A percentile compares a stretch with the other conserved stretches of the same genome.
These are phyloP conservation scores for Lagopus leucura DNA, from an alignment of 2,113 vertebrate genomes.

Conservation along the genomic window DNA sequence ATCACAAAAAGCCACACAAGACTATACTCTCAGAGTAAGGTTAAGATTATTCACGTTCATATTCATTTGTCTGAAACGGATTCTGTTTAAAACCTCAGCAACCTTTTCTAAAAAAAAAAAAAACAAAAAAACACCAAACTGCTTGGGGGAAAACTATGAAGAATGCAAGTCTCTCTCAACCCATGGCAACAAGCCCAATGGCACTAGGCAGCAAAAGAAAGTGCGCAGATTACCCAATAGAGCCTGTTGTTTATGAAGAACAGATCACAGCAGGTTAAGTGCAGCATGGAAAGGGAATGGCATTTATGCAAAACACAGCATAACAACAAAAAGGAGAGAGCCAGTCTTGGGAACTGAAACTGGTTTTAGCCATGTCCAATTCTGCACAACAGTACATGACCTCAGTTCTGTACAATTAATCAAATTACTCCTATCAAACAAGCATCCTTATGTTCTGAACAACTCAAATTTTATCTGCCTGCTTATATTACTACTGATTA, in stretches of 20 bases:
- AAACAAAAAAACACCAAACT: neutral
- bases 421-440: constrained; percentile 1
- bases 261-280: constrained; percentile 72
- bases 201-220: constrained; percentile 60
- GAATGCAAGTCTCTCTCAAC: constrained; percentile 53
- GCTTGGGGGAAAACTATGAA: constrained; percentile 40
- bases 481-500: neutral
- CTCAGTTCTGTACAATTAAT: neutral
- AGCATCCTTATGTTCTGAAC: constrained; percentile 4
- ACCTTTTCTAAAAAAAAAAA: constrained; percentile 18
- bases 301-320: constrained; percentile 63
- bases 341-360: constrained; percentile 18
- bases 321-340: constrained; percentile 20
- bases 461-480: neutral
- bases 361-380: neutral
- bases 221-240: constrained; percentile 51
- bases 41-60: constrained; percentile 20
- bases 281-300: constrained; percentile 47
- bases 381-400: neutral
- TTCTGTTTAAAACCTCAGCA: constrained; percentile 18
- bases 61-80: constrained; percentile 44
- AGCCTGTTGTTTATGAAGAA: constrained; percentile 62
- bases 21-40: neutral
- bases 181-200: constrained; percentile 63
- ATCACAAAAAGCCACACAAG: neutral